Conservation (phyloP, 2,888 invertebrate species). For the Dascillus cervinus region DNA sequence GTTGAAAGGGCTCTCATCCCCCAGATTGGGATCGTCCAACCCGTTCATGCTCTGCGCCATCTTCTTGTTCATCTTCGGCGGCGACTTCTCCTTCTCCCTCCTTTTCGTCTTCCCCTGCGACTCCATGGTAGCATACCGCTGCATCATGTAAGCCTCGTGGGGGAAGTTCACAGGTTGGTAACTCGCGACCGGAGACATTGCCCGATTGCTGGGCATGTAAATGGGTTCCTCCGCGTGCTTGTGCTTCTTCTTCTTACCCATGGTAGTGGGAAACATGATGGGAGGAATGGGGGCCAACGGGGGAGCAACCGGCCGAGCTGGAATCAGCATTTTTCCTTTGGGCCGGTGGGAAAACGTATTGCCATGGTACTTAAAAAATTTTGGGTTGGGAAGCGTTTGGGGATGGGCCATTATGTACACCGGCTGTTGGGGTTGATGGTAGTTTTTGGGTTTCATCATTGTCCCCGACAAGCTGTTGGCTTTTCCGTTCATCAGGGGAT, state of each 20-base stretch:
- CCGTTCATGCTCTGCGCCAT: conserved; percentile 63
- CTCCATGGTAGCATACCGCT: conserved; percentile 50
- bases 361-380: conserved; percentile 43
- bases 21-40: conserved; percentile 46
- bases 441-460: conserved; percentile 42
- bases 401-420: conserved; percentile 38
- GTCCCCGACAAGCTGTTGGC: conserved; percentile 36
- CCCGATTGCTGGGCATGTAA: conserved; percentile 51
- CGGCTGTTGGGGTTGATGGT: conserved; percentile 35
- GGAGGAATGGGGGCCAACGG: conserved; percentile 38
- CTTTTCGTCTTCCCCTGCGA: conserved; percentile 44
- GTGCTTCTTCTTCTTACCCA: conserved; percentile 50
- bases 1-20: conserved; percentile 55
- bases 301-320: conserved; percentile 46
- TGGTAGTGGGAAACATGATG: conserved; percentile 42
- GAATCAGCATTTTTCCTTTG: conserved; percentile 48
- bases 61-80: conserved; percentile 49
- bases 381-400: conserved; percentile 41
- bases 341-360: conserved; percentile 48
- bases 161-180: conserved; percentile 52
- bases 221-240: conserved; percentile 50
- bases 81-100: conserved; percentile 48
- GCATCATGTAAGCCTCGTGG: conserved; percentile 50
- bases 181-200: conserved; percentile 51
- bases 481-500: conserved; percentile 48